A percentile compares a stretch with the other conserved stretches of the same genome.
Conservation (phyloP, 2,797 vertebrate species). For the Karalla daura region DNA sequence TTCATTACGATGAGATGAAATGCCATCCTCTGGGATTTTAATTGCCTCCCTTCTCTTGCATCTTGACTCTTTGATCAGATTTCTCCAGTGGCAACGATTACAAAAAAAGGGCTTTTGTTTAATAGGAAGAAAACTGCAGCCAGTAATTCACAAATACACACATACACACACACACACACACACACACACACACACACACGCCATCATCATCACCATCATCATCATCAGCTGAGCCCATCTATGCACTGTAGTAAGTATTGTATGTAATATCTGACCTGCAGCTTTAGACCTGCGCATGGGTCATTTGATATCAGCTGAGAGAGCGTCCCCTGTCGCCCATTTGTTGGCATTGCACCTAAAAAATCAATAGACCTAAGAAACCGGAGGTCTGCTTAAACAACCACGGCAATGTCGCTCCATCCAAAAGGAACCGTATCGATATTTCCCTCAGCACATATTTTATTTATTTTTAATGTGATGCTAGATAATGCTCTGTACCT, state of each 20-base stretch:
- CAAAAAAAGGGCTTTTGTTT: constrained; percentile 18
- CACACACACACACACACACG: not conserved
- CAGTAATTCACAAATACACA: not conserved
- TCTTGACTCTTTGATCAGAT: constrained; percentile 27
- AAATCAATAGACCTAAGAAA: not conserved
- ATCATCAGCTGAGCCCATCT: not conserved
- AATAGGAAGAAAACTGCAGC: not conserved
- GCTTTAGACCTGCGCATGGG: not conserved
- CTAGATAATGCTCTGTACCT: constrained; percentile 54
- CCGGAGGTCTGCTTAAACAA: not conserved
- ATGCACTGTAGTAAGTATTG: not conserved
- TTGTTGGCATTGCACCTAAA: not conserved
- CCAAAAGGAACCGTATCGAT: not conserved
- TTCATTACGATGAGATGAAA: constrained; percentile 32
- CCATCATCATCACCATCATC: too few relatives aligned
- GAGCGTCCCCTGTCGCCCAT: constrained; percentile 58
- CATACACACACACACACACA: not conserved
- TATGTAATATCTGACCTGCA: constrained; percentile 16
- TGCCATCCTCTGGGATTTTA: constrained; percentile 31
- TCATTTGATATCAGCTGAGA: constrained; percentile 30
- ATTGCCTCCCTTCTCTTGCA: constrained; percentile 26
- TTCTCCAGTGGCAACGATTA: not conserved
- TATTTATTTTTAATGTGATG: too few relatives aligned
- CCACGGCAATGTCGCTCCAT: not conserved
- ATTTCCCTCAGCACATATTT: not conserved